Base-by-base conservation (phyloP, 2,888 invertebrate genomes). In the Trypoxylon attenuatum region DNA sequence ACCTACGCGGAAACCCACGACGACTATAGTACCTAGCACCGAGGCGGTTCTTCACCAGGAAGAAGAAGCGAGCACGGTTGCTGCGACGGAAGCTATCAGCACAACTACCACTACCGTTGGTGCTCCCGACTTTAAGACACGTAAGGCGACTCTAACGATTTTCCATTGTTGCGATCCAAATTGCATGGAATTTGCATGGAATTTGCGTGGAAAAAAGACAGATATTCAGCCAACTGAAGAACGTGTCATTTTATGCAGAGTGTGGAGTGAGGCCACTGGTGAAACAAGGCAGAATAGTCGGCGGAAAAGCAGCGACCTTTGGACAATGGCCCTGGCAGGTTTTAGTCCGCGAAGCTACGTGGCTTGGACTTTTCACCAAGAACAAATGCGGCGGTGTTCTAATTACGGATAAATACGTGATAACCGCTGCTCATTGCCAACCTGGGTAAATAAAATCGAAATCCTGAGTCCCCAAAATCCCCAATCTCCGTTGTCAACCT, bases 261-360 rank as follows among this genome's bases (percentile, higher is more conserved):
- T 97, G 97, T 87, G 97, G 97, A 33, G 91, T 96, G 39, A 91
- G 96, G 61, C 96, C 96, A 2, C 88, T 95, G 59, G 89, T 93
- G 50, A 94, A 93, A 82, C 89, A 91, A 0, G 96, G 94, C 0
- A 90, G 96, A 72, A 96, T 97, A 71, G 97, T 97, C 2, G 96
- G 96, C 51, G 97, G 97, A 1, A 95, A 95, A 87, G 94, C 93
- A 55, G 92, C 96, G 0, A 90, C 90, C 2, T 96, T 96, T 81
- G 97, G 96, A 1, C 94, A 94, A 81, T 97, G 94, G 91, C 97
- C 97, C 0, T 97, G 97, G 97, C 96, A 97, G 82, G 96, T 96
- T 0, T 89, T 97, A 21, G 95, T 97, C 0, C 90, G 96, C 29
- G 97, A 97, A 87, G 94, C 96, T 1, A 96, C 96, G 0, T 97